These are phyloP conservation scores for Orientallactaga bullata DNA, from an alignment of 2,113 vertebrate genomes.

Conservation along the genomic window DNA sequence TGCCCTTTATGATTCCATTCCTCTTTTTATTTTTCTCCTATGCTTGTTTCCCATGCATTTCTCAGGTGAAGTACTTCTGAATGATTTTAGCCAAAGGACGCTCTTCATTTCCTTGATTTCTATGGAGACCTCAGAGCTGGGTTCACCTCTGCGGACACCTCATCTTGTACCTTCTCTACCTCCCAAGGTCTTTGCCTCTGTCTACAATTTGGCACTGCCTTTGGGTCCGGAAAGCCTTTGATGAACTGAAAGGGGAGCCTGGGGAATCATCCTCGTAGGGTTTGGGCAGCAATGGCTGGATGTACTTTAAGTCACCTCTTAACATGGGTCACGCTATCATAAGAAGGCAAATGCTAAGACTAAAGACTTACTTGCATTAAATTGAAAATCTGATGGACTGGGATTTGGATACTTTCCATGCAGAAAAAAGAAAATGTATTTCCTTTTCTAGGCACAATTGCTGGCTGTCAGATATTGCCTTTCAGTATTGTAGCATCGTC, in stretches of 20 bases:
- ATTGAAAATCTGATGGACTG: constrained; percentile 81
- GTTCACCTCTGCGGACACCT: constrained; percentile 80
- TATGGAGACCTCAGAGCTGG: constrained; percentile 87
- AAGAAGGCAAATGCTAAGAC: constrained; percentile 80
- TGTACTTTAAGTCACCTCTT: constrained; percentile 74
- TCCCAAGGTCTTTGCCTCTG: constrained; percentile 79
- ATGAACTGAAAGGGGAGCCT: constrained; percentile 81
- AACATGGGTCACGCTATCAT: constrained; percentile 81
- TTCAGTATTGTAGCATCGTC: constrained; percentile 57
- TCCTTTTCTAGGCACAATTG: constrained; percentile 70
- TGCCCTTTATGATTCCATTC: constrained; percentile 79
- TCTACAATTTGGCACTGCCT: constrained; percentile 78
- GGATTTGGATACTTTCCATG: constrained; percentile 77
- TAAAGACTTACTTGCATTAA: constrained; percentile 83
- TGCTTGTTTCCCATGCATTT: constrained; percentile 86
- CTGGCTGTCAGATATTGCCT: constrained; percentile 65
- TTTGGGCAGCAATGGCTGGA: constrained; percentile 81
- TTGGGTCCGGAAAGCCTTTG: constrained; percentile 83
- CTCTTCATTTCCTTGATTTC: constrained; percentile 81
- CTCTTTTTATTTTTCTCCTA: constrained; percentile 82
- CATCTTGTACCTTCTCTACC: constrained; percentile 74
- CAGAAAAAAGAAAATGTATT: constrained; percentile 72
- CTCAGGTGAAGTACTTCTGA: constrained; percentile 88
- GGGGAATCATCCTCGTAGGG: constrained; percentile 82
- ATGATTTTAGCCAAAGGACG: constrained; percentile 87